Evolutionary conservation across 1,140 invertebrate species (phyloP).

Genomic region (Heliothis virescens): DNA sequence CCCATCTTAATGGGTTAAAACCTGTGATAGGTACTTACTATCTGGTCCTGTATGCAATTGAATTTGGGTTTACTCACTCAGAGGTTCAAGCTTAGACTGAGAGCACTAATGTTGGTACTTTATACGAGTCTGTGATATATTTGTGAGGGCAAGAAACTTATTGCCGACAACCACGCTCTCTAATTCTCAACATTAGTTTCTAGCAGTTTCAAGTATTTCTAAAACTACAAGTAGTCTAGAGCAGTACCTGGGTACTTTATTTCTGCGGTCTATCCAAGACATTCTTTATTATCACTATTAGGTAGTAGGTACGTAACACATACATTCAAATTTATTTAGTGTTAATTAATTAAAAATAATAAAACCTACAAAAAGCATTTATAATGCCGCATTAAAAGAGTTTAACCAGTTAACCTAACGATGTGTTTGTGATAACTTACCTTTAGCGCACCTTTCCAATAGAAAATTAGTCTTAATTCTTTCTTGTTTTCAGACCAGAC

Average conservation of each 20-base stretch:
- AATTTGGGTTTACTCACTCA: no score
- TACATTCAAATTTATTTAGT: no score
- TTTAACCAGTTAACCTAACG: no score
- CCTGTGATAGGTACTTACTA: no score
- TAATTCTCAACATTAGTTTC: constrained; percentile 26
- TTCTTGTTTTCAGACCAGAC: background rate
- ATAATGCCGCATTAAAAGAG: no score
- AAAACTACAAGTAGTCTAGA: background rate
- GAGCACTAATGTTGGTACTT: background rate
- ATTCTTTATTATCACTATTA: no score
- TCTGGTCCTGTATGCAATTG: no score
- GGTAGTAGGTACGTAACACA: no score
- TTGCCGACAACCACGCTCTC: background rate
- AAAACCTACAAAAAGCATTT: no score
- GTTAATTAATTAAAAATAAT: no score
- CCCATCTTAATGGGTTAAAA: background rate
- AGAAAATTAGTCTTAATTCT: background rate
- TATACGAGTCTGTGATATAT: background rate
- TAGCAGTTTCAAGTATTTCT: background rate
- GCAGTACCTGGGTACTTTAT: background rate
- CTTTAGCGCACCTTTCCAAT: background rate
- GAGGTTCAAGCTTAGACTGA: background rate
- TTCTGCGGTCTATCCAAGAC: background rate
- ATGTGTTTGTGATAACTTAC: no score
- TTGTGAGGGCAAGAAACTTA: background rate